A percentile compares a stretch with the other conserved stretches of the same genome.
phyloP scores from a whole-genome alignment of 2,797 vertebrate species.

The Eurystomus glaucurus region DNA sequence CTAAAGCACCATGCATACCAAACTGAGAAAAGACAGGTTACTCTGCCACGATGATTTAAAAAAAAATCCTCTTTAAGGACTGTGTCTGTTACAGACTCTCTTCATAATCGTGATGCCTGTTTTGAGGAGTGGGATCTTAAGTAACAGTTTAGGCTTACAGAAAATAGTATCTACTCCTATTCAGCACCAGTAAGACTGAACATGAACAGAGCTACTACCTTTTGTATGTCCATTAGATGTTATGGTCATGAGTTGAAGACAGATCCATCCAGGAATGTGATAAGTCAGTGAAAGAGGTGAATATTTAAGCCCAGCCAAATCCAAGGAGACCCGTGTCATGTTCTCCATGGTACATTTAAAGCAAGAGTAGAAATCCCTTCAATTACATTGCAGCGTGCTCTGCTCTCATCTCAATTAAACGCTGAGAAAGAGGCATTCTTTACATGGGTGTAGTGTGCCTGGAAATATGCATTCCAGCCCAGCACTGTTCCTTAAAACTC shows the following conservation, averaged over 20 bases:
- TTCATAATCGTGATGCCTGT: not conserved
- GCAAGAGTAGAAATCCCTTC: not conserved
- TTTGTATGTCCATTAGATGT: not conserved
- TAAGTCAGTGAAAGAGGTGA: not conserved
- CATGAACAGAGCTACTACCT: not conserved
- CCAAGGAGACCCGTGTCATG: not conserved
- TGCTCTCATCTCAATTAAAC: not conserved
- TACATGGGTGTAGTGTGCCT: accelerated
- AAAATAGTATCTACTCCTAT: not conserved
- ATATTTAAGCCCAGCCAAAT: not conserved
- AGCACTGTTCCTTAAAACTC: not conserved
- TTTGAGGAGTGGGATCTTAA: not conserved
- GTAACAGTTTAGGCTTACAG: not conserved
- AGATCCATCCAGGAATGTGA: not conserved
- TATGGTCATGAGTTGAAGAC: not conserved
- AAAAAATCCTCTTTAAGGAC: not conserved
- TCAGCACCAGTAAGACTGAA: not conserved
- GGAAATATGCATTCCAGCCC: not conserved
- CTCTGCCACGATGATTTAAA: not conserved
- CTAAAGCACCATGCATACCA: not conserved
- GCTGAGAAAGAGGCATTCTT: not conserved
- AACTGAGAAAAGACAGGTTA: not conserved
- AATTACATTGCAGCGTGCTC: not conserved
- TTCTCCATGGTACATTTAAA: not conserved
- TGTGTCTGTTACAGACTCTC: not conserved